Conservation (phyloP, 2,888 invertebrate species). For the Holacanthella duospinosa region DNA sequence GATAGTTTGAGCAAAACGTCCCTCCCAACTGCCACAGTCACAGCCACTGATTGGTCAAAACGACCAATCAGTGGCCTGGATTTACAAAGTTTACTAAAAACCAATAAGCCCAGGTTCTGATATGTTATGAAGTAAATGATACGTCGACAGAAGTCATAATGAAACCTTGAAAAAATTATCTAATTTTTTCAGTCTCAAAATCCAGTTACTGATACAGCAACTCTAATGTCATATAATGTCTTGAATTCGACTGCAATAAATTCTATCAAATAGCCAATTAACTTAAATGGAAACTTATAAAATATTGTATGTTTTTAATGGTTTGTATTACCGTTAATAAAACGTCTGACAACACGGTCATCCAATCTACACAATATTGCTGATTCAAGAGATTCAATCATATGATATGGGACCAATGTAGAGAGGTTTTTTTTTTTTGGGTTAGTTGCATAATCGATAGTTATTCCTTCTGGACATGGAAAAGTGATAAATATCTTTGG, state of each 20-base stretch:
- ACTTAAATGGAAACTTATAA: slow-evolving; percentile 41
- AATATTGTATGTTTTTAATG: not conserved
- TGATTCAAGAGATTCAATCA: not conserved
- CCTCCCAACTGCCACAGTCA: no score
- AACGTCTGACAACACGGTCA: slow-evolving; percentile 43
- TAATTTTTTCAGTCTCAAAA: slow-evolving; percentile 57
- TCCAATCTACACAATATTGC: not conserved
- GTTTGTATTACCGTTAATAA: slow-evolving; percentile 44
- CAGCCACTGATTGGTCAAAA: no score
- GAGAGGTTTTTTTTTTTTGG: no score
- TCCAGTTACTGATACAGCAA: slow-evolving; percentile 52
- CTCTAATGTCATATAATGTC: no score
- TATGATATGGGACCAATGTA: no score
- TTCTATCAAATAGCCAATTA: slow-evolving; percentile 59
- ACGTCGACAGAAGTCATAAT: no score
- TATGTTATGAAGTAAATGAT: no score
- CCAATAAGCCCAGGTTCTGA: no score
- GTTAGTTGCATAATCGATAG: not conserved
- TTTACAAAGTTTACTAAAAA: not conserved
- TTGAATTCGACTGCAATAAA: slow-evolving; percentile 62
- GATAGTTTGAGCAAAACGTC: no score
- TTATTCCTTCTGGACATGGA: not conserved
- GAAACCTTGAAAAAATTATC: slow-evolving; percentile 46
- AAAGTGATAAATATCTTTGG: not conserved
- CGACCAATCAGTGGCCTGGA: not conserved